Percentiles rank a stretch among this genome's conserved stretches.
phyloP scores from a whole-genome alignment of 2,797 vertebrate species.

The Neomorphus geoffroyi region DNA sequence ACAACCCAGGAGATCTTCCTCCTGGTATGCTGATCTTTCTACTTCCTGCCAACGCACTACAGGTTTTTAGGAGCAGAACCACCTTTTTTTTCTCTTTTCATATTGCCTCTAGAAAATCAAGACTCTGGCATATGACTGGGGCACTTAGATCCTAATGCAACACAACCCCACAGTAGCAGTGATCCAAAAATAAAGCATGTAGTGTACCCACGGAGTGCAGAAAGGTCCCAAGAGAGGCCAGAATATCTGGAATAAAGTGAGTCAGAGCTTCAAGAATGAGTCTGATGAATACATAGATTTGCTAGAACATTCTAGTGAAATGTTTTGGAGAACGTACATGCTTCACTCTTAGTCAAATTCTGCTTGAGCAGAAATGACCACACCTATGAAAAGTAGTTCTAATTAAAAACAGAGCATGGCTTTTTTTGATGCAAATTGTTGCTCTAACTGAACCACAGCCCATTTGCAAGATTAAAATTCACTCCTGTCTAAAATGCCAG shows the following conservation, averaged over 20 bases:
- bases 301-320: background rate
- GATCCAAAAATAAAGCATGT: conserved; percentile 20
- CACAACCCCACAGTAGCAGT: background rate
- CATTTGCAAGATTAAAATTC: conserved; percentile 7
- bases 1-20: background rate
- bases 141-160: background rate
- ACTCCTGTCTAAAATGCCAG: background rate
- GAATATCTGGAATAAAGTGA: conserved; percentile 28
- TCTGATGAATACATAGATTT: conserved; percentile 21
- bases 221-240: background rate
- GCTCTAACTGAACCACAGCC: conserved; percentile 5
- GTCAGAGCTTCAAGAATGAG: conserved; percentile 30
- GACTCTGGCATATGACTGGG: too few species aligned
- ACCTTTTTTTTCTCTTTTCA: background rate
- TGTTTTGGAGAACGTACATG: background rate
- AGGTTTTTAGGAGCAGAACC: background rate
- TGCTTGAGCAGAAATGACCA: conserved; percentile 40
- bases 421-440: conserved; percentile 34
- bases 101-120: background rate
- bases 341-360: conserved; percentile 14
- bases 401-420: conserved; percentile 42
- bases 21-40: background rate
- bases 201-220: background rate
- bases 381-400: conserved; percentile 49
- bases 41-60: background rate